Evolutionary conservation across 2,888 invertebrate genomes (phyloP).

Genomic region (Choreutis nemorana): DNA sequence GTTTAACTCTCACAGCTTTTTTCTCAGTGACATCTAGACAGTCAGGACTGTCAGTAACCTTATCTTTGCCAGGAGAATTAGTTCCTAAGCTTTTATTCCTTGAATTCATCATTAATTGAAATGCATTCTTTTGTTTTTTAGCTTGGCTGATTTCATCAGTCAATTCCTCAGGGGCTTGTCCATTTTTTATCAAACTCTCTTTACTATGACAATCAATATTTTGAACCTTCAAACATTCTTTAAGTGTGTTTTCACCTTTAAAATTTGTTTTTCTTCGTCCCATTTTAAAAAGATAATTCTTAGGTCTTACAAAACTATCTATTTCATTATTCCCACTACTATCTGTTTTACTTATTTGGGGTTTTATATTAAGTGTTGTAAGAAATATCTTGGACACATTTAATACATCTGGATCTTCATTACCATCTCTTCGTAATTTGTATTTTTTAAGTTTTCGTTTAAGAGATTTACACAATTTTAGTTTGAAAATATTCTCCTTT

Average conservation of each 20-base stretch:
- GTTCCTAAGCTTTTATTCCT: slow-evolving; percentile 69
- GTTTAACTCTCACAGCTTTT: slow-evolving; percentile 41
- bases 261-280: slow-evolving; percentile 26
- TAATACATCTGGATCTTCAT: slow-evolving; percentile 48
- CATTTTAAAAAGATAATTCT: slow-evolving; percentile 48
- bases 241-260: slow-evolving; percentile 11
- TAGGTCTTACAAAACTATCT: slow-evolving; percentile 21
- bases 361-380: slow-evolving; percentile 34
- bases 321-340: slow-evolving; percentile 9
- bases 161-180: slow-evolving; percentile 3
- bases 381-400: slow-evolving; percentile 41
- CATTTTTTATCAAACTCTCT: slow-evolving; percentile 4
- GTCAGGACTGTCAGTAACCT: slow-evolving; percentile 21
- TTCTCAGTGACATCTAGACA: slow-evolving; percentile 25
- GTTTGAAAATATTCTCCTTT: slow-evolving; percentile 32
- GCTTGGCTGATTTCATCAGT: slow-evolving; percentile 19
- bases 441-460: slow-evolving; percentile 48
- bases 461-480: slow-evolving; percentile 32
- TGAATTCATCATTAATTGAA: slow-evolving; percentile 73
- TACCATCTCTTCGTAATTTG: slow-evolving; percentile 44
- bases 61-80: slow-evolving; percentile 70
- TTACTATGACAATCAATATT: slow-evolving; percentile 1
- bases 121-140: slow-evolving; percentile 61
- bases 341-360: slow-evolving; percentile 22
- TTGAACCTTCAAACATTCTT: slow-evolving; percentile 4